Percentiles rank a stretch among this genome's conserved stretches.
phyloP scores from a whole-genome alignment of 2,797 vertebrate species.

The Euphonia xanthogaster region DNA sequence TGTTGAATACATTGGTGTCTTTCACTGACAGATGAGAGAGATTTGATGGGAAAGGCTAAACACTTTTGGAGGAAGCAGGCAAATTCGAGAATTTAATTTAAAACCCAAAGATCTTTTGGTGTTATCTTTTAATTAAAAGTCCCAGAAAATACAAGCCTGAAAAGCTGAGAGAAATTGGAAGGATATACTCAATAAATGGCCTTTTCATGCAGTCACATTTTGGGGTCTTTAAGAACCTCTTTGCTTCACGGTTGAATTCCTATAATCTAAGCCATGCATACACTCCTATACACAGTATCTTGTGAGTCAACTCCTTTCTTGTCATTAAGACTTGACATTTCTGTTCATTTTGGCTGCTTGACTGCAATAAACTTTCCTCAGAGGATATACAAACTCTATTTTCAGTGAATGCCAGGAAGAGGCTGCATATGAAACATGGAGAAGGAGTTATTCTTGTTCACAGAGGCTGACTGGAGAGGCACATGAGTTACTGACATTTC shows the following conservation, averaged over 20 bases:
- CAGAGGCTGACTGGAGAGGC: background rate
- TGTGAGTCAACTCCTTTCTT: constrained; percentile 54
- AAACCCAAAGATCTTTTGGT: background rate
- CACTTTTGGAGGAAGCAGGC: background rate
- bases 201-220: constrained; percentile 3
- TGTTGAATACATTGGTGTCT: background rate
- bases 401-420: constrained; percentile 18
- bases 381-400: constrained; percentile 37
- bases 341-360: constrained; percentile 21
- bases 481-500: background rate
- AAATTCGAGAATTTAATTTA: background rate
- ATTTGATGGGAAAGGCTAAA: background rate
- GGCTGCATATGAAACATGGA: background rate
- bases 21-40: background rate
- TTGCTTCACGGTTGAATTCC: constrained; percentile 32
- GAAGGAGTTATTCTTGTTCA: constrained; percentile 37
- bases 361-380: constrained; percentile 46
- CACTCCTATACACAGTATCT: background rate
- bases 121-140: constrained; percentile 46
- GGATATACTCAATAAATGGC: background rate
- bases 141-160: background rate
- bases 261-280: constrained; percentile 15
- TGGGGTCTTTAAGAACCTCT: constrained; percentile 2
- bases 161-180: background rate
- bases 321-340: constrained; percentile 64